phyloP scores from a whole-genome alignment of 2,113 vertebrate species.

The Prietella phreatophila region DNA sequence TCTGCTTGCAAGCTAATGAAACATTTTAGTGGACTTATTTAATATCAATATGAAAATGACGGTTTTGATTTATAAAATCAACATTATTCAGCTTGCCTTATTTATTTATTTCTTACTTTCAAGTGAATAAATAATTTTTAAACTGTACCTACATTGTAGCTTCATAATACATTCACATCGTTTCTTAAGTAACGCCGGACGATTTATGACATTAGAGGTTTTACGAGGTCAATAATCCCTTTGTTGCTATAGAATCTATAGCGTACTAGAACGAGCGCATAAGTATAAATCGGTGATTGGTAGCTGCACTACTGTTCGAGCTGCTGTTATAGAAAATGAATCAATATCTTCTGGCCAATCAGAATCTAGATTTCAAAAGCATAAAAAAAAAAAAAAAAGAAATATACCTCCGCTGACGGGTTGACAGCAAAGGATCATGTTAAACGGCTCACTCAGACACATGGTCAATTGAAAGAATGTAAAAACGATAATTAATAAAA shows the following conservation, averaged over 20 bases:
- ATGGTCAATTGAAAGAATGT: conserved; percentile 16
- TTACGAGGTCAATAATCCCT: not conserved
- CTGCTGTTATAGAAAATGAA: not conserved
- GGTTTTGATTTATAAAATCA: not conserved
- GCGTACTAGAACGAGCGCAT: not conserved
- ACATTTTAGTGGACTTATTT: no score
- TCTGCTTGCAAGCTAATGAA: not conserved
- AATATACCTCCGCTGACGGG: not conserved
- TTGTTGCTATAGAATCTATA: not conserved
- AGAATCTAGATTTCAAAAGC: not conserved
- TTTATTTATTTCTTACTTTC: not conserved
- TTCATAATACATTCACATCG: not conserved
- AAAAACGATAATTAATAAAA: not conserved
- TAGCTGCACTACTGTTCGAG: not conserved
- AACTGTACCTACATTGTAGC: not conserved
- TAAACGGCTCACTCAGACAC: not conserved
- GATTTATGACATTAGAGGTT: not conserved
- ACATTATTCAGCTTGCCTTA: not conserved
- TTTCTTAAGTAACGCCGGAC: not conserved
- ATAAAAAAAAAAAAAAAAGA: not conserved
- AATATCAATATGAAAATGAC: not conserved
- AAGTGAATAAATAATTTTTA: not conserved
- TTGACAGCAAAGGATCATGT: not conserved
- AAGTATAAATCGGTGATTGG: not conserved
- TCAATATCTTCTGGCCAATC: not conserved